phyloP scores from a whole-genome alignment of 2,113 vertebrate genomes.

The Corydoras sp. region DNA sequence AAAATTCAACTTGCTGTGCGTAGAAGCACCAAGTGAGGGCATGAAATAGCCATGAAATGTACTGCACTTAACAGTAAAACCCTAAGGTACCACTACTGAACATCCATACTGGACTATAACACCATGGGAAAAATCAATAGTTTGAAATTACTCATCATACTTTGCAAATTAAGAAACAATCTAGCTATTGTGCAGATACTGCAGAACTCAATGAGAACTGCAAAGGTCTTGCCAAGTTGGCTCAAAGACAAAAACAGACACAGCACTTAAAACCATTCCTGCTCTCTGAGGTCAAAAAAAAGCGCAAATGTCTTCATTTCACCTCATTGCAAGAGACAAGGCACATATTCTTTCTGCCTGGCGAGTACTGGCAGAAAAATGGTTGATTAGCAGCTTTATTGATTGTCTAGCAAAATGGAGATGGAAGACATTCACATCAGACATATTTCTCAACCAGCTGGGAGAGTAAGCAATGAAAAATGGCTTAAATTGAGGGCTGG shows the following conservation, averaged over 20 bases:
- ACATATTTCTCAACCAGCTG: not conserved
- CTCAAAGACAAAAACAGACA: too few relatives aligned
- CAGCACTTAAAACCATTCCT: not conserved
- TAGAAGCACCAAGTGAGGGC: not conserved
- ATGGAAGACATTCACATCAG: slow-evolving; percentile 10
- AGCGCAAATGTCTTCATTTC: slow-evolving; percentile 20
- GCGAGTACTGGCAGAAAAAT: slow-evolving; percentile 12
- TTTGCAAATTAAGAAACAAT: too few relatives aligned
- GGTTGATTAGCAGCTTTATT: slow-evolving; percentile 11
- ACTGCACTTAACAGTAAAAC: not conserved
- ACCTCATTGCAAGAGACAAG: slow-evolving; percentile 7
- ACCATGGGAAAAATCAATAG: not conserved
- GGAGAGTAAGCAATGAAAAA: not conserved
- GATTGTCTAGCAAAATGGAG: slow-evolving; percentile 20
- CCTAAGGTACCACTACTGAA: slow-evolving; percentile 3
- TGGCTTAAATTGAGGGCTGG: not conserved
- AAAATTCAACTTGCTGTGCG: slow-evolving; percentile 16
- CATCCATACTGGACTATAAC: not conserved
- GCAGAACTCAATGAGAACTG: too few relatives aligned
- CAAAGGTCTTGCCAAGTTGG: too few relatives aligned
- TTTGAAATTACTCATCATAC: too few relatives aligned
- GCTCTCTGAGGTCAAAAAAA: slow-evolving; percentile 19
- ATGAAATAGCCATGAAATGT: slow-evolving; percentile 15
- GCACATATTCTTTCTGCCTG: not conserved
- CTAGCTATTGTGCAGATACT: too few relatives aligned